Conservation (phyloP, 2,113 vertebrate genomes). For the Petaurus breviceps region DNA sequence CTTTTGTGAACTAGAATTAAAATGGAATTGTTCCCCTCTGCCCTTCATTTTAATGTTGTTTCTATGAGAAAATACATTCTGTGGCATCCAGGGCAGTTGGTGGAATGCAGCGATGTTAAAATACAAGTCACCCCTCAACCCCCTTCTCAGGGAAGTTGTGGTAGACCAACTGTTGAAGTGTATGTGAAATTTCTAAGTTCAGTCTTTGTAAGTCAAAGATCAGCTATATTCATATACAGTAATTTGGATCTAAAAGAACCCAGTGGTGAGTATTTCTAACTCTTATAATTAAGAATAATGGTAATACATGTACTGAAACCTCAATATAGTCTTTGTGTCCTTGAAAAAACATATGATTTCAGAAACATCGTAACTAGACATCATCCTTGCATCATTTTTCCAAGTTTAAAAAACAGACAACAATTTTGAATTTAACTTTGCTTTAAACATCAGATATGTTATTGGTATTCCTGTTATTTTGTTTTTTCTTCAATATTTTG, state of each 20-base stretch:
- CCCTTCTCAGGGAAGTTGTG: neutral
- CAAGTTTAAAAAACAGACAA: conserved; percentile 52
- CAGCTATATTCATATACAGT: neutral
- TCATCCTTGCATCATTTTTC: conserved; percentile 44
- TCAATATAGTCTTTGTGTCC: neutral
- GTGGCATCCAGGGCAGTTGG: neutral
- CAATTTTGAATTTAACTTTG: neutral
- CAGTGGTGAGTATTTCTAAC: neutral
- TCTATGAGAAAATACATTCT: neutral
- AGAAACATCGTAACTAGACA: conserved; percentile 12
- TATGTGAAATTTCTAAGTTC: neutral
- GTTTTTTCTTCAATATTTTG: conserved; percentile 30
- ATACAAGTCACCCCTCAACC: too few relatives aligned
- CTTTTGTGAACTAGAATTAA: neutral
- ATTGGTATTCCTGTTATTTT: neutral
- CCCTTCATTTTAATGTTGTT: neutral
- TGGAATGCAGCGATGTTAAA: neutral
- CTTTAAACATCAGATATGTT: conserved; percentile 38
- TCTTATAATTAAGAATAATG: neutral
- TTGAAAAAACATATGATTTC: conserved; percentile 43
- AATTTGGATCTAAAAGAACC: neutral
- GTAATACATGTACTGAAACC: neutral
- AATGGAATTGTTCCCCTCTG: neutral
- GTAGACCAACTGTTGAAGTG: neutral
- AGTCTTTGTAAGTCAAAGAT: neutral